A percentile compares a stretch with the other conserved stretches of the same genome.
phyloP scores from a whole-genome alignment of 2,113 vertebrate genomes.

The Alosa alosa region DNA sequence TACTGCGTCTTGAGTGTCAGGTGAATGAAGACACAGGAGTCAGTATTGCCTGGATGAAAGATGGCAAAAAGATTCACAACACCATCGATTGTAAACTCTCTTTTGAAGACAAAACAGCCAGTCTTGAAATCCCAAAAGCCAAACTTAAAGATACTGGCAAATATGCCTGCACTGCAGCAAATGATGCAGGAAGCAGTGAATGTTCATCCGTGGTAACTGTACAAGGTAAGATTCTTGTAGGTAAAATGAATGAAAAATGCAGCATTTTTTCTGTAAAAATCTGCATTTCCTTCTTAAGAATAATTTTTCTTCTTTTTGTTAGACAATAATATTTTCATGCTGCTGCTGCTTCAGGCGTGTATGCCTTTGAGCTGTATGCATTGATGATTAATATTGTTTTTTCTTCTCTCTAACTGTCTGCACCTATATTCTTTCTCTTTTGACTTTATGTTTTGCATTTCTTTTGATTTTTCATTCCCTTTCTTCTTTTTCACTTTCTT shows the following conservation, averaged over 20 bases:
- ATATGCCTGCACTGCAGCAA: constrained; percentile 88
- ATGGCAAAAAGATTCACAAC: constrained; percentile 87
- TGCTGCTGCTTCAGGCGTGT: background rate
- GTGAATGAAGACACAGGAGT: constrained; percentile 95
- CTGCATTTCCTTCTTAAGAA: background rate
- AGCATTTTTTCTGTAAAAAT: constrained; percentile 39
- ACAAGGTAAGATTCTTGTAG: constrained; percentile 85
- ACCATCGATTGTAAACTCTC: constrained; percentile 90
- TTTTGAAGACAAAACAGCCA: constrained; percentile 94
- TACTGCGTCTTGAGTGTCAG: constrained; percentile 88
- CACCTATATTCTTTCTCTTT: constrained; percentile 35
- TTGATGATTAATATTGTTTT: constrained; percentile 7
- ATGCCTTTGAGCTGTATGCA: constrained; percentile 2
- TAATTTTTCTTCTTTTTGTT: background rate
- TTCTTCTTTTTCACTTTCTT: constrained; percentile 35
- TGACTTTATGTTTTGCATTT: constrained; percentile 34
- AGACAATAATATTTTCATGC: background rate
- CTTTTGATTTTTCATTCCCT: constrained; percentile 31
- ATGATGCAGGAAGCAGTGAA: constrained; percentile 90
- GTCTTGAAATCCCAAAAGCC: constrained; percentile 90
- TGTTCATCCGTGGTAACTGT: constrained; percentile 80
- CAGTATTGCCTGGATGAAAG: constrained; percentile 84
- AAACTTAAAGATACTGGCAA: constrained; percentile 93
- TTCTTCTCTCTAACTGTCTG: constrained; percentile 12
- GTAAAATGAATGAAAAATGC: constrained; percentile 41